These are phyloP conservation scores for Gobiocypris rarus DNA, from an alignment of 2,113 vertebrate species.

Conservation along the genomic window DNA sequence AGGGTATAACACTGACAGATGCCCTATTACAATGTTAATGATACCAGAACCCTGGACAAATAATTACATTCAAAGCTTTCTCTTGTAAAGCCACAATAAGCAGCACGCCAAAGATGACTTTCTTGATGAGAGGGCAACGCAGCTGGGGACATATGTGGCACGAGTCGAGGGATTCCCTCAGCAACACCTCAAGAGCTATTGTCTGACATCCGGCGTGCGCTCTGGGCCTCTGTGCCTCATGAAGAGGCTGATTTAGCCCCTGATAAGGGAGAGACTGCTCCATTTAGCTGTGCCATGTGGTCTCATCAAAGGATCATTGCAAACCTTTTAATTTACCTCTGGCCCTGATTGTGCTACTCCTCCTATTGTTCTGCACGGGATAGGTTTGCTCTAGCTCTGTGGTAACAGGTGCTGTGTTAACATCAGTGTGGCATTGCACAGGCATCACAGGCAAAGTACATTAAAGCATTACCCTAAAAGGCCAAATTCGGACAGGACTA, in stretches of 20 bases:
- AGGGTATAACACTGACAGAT: conserved; percentile 76
- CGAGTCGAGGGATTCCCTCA: conserved; percentile 53
- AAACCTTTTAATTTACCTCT: conserved; percentile 52
- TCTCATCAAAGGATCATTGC: conserved; percentile 58
- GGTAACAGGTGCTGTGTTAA: conserved; percentile 56
- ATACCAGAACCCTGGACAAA: conserved; percentile 63
- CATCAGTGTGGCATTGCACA: conserved; percentile 16
- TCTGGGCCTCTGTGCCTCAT: conserved; percentile 41
- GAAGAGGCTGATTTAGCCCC: conserved; percentile 50
- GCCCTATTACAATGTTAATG: conserved; percentile 80
- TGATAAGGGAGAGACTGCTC: conserved; percentile 62
- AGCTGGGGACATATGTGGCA: conserved; percentile 64
- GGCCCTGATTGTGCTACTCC: conserved; percentile 51
- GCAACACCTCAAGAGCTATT: conserved; percentile 44
- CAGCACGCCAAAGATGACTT: conserved; percentile 61
- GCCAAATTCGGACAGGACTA: no score
- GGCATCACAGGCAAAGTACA: no score
- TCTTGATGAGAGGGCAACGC: conserved; percentile 52
- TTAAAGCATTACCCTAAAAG: no score
- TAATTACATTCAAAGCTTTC: conserved; percentile 75
- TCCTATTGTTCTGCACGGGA: conserved; percentile 43
- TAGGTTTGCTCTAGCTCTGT: conserved; percentile 35
- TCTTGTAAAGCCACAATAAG: conserved; percentile 71
- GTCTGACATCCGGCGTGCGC: conserved; percentile 23
- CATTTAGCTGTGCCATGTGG: conserved; percentile 47